Evolutionary conservation across 2,113 vertebrate species (phyloP), one percentile per base, ranked within the genome.

Genomic region (Mesocricetus auratus): DNA sequence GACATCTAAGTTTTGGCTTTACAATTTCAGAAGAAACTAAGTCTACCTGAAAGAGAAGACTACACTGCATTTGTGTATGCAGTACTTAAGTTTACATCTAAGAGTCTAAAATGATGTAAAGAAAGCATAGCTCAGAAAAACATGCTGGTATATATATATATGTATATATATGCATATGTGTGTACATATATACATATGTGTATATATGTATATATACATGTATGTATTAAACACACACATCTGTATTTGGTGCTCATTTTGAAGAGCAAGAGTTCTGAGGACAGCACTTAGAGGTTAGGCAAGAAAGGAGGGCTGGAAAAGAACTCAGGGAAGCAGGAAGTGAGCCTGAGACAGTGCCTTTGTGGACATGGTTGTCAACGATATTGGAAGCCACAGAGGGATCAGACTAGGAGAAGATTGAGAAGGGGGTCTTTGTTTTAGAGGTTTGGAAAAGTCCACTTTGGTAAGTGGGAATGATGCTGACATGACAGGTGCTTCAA

Each of bases 321-420:
- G 31, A 86, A 53, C 39, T n/a, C 19, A 58, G 53, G 53, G 19
- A 93, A 17, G 10, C 26, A 42, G 7, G 24, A 45, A 42, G 31
- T 8, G 11, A 47, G 36, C 24, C 31, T 24, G 7, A 29, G n/a
- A 15, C 7, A 24, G 12, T 47, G 6, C 2, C 3, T 19, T 0
- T 3, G 9, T n/a, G 3, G 0, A 75, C 6, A 12, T 50, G 7
- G 5, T 56, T 73, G 60, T 33, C 47, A 73, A 56, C n/a, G 62
- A 16, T 9, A 22, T 3, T 7, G 7, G 62, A 86, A 13, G 11
- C 17, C 95, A 68, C 39, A 31, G 19, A 56, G 45, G 53, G 1
- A 1, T 36, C n/a, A 91, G 11, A 45, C 5, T 7, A 64, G 64
- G 3, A 74, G 22, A 15, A 7, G 0, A 74, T 26, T 36, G 13